Conservation (phyloP, 2,113 vertebrate genomes). For the Sialia sialis region DNA sequence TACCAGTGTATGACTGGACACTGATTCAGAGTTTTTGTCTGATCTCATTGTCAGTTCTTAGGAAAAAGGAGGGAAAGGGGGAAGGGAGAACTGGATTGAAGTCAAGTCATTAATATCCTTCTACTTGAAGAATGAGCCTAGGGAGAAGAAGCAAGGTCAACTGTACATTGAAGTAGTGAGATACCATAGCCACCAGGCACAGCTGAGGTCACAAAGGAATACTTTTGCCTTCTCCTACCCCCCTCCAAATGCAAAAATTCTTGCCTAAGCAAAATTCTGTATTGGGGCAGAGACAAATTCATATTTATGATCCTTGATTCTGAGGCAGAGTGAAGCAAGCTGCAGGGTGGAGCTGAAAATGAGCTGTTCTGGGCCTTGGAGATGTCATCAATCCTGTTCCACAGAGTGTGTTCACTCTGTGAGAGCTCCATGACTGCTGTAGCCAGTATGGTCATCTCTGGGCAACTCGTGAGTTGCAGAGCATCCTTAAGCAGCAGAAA, state of each 20-base stretch:
- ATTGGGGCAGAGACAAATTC: background rate
- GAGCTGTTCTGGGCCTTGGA: background rate
- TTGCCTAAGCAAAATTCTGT: background rate
- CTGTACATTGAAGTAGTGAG: background rate
- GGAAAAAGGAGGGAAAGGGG: background rate
- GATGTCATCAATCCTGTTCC: background rate
- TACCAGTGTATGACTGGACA: background rate
- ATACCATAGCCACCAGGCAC: background rate
- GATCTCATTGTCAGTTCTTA: background rate
- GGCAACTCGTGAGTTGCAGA: background rate
- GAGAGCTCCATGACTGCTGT: background rate
- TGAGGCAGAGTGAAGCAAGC: background rate
- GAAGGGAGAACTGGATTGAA: background rate
- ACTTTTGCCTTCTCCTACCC: background rate
- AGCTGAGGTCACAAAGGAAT: background rate
- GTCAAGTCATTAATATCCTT: background rate
- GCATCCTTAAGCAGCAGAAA: background rate
- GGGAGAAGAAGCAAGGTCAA: background rate
- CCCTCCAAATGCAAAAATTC: background rate
- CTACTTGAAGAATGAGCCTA: background rate
- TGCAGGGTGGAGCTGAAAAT: background rate
- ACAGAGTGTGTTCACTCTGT: background rate
- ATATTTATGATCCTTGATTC: background rate
- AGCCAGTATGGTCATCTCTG: background rate
- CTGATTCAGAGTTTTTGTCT: conserved; percentile 13